Evolutionary conservation across 2,888 invertebrate species (phyloP).

Genomic region (Drosophila lacicola): DNA sequence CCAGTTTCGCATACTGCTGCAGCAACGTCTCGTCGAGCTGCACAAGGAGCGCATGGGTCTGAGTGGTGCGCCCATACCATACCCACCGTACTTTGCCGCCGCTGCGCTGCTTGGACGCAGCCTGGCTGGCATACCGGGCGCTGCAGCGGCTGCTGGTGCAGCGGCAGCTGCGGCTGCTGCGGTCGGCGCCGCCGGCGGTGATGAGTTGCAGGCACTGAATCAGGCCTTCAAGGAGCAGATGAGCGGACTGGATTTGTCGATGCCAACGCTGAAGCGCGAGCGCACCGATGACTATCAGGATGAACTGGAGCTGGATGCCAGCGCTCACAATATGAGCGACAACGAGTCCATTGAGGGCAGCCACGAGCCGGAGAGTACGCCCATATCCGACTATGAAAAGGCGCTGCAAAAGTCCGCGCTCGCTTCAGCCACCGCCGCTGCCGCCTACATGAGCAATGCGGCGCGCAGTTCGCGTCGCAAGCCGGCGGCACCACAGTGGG

Average conservation of each 20-base stretch:
- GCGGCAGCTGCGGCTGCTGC: constrained; percentile 91
- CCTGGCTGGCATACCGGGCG: constrained; percentile 90
- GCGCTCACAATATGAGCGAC: constrained; percentile 81
- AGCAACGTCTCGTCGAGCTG: constrained; percentile 94
- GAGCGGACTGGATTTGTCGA: constrained; percentile 94
- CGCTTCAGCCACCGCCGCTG: constrained; percentile 67
- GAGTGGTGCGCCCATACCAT: constrained; percentile 91
- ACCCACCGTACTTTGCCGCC: constrained; percentile 93
- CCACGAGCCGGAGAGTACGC: constrained; percentile 47
- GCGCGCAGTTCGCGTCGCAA: constrained; percentile 90
- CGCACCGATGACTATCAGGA: constrained; percentile 85
- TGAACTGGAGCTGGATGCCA: constrained; percentile 89
- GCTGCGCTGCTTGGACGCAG: constrained; percentile 86
- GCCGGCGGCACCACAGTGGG: constrained; percentile 98
- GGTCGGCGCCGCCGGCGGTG: constrained; percentile 87
- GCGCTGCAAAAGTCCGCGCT: constrained; percentile 69
- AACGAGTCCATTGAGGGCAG: constrained; percentile 82
- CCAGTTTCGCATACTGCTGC: constrained; percentile 94
- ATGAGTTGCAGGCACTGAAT: constrained; percentile 86
- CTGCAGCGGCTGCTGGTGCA: constrained; percentile 91
- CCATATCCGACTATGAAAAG: constrained; percentile 84
- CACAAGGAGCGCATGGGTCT: constrained; percentile 94
- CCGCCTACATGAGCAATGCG: constrained; percentile 71
- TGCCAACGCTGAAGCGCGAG: constrained; percentile 92
- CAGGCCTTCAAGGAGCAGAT: constrained; percentile 91